These are phyloP conservation scores for Thyatira batis DNA, from an alignment of 2,888 invertebrate genomes.

Conservation along the genomic window DNA sequence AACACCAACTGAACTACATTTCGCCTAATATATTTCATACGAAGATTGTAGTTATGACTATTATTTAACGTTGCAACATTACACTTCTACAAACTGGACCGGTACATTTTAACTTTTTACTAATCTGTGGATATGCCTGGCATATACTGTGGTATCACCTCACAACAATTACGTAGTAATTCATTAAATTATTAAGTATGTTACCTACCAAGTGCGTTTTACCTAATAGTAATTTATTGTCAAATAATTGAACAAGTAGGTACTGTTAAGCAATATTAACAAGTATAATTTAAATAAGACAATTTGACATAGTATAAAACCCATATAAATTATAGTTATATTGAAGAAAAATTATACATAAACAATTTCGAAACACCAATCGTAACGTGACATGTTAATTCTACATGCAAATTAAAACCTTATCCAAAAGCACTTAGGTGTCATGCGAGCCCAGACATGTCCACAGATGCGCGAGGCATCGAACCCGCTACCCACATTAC, in stretches of 20 bases:
- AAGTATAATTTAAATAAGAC: too few species aligned
- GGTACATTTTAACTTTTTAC: background rate
- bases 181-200: background rate
- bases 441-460: background rate
- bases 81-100: background rate
- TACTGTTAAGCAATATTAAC: too few species aligned
- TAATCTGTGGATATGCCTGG: background rate
- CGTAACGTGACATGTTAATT: background rate
- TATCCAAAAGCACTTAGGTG: background rate
- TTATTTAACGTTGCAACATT: background rate
- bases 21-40: background rate
- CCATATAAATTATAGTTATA: background rate
- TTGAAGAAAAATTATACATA: background rate
- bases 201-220: background rate
- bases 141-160: too few species aligned
- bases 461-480: background rate
- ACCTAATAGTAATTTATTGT: background rate
- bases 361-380: background rate
- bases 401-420: background rate
- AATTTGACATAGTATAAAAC: too few species aligned
- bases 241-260: background rate
- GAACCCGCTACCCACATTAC: constrained; percentile 49
- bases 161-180: too few species aligned
- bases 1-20: background rate
- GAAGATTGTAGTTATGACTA: background rate